A percentile compares a stretch with the other conserved stretches of the same genome.
These are phyloP conservation scores for Aphelenchoides fujianensis DNA, from an alignment of 1,140 invertebrate species.

Conservation along the genomic window DNA sequence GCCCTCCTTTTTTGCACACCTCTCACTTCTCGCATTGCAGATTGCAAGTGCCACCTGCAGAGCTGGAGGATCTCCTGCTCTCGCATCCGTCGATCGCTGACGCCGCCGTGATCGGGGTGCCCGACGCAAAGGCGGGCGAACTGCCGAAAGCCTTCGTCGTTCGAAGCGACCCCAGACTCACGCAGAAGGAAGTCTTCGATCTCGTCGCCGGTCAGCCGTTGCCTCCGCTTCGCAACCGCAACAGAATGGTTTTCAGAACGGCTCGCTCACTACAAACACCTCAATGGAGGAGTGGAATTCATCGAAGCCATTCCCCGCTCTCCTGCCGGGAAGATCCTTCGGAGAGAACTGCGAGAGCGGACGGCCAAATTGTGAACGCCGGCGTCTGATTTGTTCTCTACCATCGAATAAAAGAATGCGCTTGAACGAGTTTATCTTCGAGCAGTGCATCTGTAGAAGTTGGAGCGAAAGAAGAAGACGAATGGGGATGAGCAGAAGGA, in stretches of 20 bases:
- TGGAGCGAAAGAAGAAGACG: too few species aligned
- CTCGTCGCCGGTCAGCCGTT: constrained; percentile 32
- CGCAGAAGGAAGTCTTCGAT: constrained; percentile 35
- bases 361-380: neutral
- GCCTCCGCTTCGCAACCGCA: neutral
- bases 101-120: constrained; percentile 76
- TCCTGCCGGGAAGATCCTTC: constrained; percentile 73
- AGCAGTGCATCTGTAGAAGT: too few species aligned
- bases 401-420: too few species aligned
- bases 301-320: constrained; percentile 73
- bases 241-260: constrained; percentile 30
- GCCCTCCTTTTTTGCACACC: constrained; percentile 3
- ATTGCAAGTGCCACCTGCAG: constrained; percentile 78
- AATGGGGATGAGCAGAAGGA: too few species aligned
- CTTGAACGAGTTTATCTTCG: too few species aligned
- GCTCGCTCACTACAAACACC: constrained; percentile 60
- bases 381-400: too few species aligned
- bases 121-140: constrained; percentile 73
- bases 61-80: constrained; percentile 77
- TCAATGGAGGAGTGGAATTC: constrained; percentile 70
- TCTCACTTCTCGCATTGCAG: neutral
- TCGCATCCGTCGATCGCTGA: constrained; percentile 73
- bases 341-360: constrained; percentile 65
- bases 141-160: constrained; percentile 75
- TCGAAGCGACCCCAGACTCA: constrained; percentile 63